These are phyloP conservation scores for Lepidostoma basale DNA, from an alignment of 1,140 invertebrate genomes.

Conservation along the genomic window DNA sequence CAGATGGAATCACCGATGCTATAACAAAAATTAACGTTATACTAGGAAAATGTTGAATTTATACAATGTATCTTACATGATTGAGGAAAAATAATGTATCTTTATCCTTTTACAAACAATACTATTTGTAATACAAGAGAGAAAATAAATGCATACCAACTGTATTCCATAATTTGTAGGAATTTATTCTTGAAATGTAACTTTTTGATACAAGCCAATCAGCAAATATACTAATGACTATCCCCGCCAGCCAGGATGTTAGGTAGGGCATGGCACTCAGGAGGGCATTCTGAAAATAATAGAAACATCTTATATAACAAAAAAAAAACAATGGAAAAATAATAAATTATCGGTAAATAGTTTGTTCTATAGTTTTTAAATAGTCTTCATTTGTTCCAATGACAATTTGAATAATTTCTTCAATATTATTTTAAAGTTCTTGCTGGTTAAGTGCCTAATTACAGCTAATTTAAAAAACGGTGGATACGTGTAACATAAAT, in stretches of 20 bases:
- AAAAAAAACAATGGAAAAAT: no score
- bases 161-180: slow-evolving; percentile 79
- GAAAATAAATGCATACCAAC: slow-evolving; percentile 58
- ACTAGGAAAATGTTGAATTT: neutral
- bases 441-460: no score
- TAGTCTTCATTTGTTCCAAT: no score
- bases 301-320: no score
- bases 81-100: neutral
- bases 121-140: no score
- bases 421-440: no score
- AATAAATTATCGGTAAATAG: no score
- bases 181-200: slow-evolving; percentile 67
- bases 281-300: slow-evolving; percentile 71
- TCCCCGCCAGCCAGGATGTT: slow-evolving; percentile 71
- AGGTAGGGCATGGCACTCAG: slow-evolving; percentile 83
- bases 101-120: neutral
- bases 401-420: no score
- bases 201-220: slow-evolving; percentile 71
- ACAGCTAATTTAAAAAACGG: no score
- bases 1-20: slow-evolving; percentile 73
- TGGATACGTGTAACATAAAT: no score
- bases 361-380: no score
- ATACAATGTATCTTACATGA: neutral
- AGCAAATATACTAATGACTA: slow-evolving; percentile 72
- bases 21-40: slow-evolving; percentile 32